Conservation (phyloP, 1,140 invertebrate species). For the Solen grandis region DNA sequence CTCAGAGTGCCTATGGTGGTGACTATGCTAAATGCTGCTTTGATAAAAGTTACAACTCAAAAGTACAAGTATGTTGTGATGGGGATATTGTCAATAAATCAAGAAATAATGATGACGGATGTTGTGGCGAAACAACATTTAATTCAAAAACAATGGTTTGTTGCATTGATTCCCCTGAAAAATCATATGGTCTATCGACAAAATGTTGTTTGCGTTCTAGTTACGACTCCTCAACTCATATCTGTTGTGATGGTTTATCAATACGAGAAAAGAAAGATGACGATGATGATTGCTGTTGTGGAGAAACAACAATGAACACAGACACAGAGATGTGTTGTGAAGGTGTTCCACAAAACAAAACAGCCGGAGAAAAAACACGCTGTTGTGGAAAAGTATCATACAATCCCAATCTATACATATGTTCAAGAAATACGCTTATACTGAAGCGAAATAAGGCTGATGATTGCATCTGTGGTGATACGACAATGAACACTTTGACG, state of each 20-base stretch:
- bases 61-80: slow-evolving; percentile 45
- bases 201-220: slow-evolving; percentile 44
- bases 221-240: slow-evolving; percentile 26
- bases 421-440: slow-evolving; percentile 10
- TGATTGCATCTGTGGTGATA: slow-evolving; percentile 39
- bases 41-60: slow-evolving; percentile 42
- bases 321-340: slow-evolving; percentile 41
- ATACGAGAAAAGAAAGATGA: slow-evolving; percentile 2
- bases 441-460: slow-evolving; percentile 41
- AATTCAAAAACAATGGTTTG: slow-evolving; percentile 45
- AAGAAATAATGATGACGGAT: slow-evolving; percentile 32
- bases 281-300: slow-evolving; percentile 45
- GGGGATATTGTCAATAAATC: slow-evolving; percentile 17
- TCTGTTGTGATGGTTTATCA: slow-evolving; percentile 43
- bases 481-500: slow-evolving; percentile 34
- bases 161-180: slow-evolving; percentile 33
- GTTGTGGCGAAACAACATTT: slow-evolving; percentile 53
- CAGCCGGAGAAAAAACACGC: slow-evolving; percentile 25
- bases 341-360: slow-evolving; percentile 35
- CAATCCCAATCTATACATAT: slow-evolving; percentile 35
- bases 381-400: slow-evolving; percentile 41
- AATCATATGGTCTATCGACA: slow-evolving; percentile 23
- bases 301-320: slow-evolving; percentile 26
- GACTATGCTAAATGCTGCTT: slow-evolving; percentile 50
- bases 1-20: slow-evolving; percentile 28